Base-by-base conservation (phyloP, 2,888 invertebrate genomes). In the Archips xylosteana region DNA sequence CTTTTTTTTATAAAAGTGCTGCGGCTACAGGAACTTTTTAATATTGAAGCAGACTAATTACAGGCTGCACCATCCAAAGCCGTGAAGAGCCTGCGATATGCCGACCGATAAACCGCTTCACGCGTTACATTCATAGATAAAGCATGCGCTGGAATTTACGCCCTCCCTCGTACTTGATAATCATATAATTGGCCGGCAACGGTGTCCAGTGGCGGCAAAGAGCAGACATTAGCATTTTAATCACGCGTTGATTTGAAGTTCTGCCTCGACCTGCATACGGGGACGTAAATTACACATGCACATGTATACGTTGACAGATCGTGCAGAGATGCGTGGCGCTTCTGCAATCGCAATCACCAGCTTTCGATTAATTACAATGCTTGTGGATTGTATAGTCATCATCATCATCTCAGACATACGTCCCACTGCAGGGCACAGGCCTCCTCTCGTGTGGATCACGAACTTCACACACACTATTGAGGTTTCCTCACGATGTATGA, bases 151-250 rank as follows among this genome's bases (percentile, higher is more conserved):
- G 9, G 68, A 47, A 59, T 59, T 73, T 57, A 12, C 60, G 71
- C 76, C 81, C 80, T 79, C 78, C 80, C 79, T 81, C 78, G 79
- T 82, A 81, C 79, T 81, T 81, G 83, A 85, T 90, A 89, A 90
- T 89, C 84, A 87, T 87, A 85, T 91, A 89, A 89, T 90, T 90
- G 88, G 85, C 79, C 82, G 81, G 79, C 83, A 80, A 12, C 8
- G 23, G 78, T 82, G 81, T 78, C 77, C 83, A 80, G 82, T 79
- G 76, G 76, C 81, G 78, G 85, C 87, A 87, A 88, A 88, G 88
- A 87, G 87, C 81, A 71, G 76, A 79, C 80, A 92, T 92, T 92
- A 91, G 89, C 92, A 93, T 93, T 89, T 91, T 90, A 90, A 92
- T 89, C 87, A 90, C 87, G 88, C 85, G 90, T 87, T 90, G 88